These are phyloP conservation scores for Drusus annulatus DNA, from an alignment of 1,140 invertebrate genomes.

Conservation along the genomic window DNA sequence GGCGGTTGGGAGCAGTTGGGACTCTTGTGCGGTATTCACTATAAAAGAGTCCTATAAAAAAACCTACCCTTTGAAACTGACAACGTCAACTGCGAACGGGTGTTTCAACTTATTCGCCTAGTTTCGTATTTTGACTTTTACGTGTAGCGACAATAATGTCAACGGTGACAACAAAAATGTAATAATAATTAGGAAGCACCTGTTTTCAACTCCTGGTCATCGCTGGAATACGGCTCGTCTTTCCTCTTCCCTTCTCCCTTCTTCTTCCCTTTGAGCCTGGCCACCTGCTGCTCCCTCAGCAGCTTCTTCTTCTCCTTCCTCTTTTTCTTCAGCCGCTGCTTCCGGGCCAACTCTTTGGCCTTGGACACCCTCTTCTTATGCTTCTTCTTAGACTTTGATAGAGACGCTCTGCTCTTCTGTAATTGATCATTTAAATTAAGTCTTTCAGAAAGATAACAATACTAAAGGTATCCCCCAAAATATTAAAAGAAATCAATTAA, in stretches of 20 bases:
- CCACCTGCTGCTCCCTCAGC: constrained; percentile 41
- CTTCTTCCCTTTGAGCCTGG: constrained; percentile 39
- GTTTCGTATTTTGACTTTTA: too few species aligned
- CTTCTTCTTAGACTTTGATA: constrained; percentile 38
- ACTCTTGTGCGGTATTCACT: too few species aligned
- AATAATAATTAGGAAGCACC: too few species aligned
- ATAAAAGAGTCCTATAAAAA: too few species aligned
- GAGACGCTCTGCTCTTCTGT: constrained; percentile 1
- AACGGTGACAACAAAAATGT: too few species aligned
- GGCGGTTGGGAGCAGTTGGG: too few species aligned
- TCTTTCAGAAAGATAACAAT: not conserved
- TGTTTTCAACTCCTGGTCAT: constrained; percentile 7
- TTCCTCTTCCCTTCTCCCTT: not conserved
- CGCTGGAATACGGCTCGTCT: constrained; percentile 6
- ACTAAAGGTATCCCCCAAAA: too few species aligned
- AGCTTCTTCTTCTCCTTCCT: constrained; percentile 43
- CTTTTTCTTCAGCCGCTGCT: constrained; percentile 46
- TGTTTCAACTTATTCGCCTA: too few species aligned
- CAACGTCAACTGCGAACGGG: too few species aligned
- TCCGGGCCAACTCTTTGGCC: constrained; percentile 47
- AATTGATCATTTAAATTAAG: not conserved
- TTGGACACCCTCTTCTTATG: constrained; percentile 42
- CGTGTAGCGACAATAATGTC: too few species aligned
- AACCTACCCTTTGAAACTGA: too few species aligned
- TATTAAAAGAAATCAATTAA: too few species aligned